phyloP scores from a whole-genome alignment of 2,888 invertebrate species.

The Drosophila flavopinicola region DNA sequence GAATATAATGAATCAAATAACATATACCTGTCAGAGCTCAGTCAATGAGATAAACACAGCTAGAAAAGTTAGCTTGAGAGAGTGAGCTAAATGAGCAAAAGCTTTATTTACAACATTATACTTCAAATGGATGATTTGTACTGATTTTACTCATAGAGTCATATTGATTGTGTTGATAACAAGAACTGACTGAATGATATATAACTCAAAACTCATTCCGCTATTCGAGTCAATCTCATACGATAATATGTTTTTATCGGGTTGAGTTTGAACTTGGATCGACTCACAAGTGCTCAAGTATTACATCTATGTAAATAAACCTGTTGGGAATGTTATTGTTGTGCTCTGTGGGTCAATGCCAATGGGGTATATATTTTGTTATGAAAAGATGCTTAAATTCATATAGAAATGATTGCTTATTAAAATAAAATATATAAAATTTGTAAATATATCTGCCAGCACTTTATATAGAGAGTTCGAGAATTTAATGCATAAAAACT shows the following conservation, averaged over 20 bases:
- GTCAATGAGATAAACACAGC: not conserved
- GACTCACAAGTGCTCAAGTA: not conserved
- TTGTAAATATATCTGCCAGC: no score
- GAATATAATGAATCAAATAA: no score
- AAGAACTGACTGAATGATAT: constrained; percentile 36
- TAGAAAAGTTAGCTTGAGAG: not conserved
- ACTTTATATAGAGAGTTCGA: no score
- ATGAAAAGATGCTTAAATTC: no score
- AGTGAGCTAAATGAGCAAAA: not conserved
- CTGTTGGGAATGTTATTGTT: constrained; percentile 7
- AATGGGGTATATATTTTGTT: not conserved
- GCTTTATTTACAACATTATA: not conserved
- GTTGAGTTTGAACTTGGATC: not conserved
- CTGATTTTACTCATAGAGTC: no score
- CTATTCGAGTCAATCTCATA: constrained; percentile 23
- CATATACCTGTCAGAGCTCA: no score
- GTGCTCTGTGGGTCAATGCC: no score
- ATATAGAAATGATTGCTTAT: no score
- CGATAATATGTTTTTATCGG: constrained; percentile 16
- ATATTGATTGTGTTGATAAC: constrained; percentile 32
- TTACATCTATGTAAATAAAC: constrained; percentile 23
- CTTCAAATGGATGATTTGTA: constrained; percentile 20
- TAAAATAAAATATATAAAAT: no score
- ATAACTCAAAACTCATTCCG: no score
- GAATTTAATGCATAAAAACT: no score